phyloP scores from a whole-genome alignment of 2,797 vertebrate species.

The Ctenopoma kingsleyae region DNA sequence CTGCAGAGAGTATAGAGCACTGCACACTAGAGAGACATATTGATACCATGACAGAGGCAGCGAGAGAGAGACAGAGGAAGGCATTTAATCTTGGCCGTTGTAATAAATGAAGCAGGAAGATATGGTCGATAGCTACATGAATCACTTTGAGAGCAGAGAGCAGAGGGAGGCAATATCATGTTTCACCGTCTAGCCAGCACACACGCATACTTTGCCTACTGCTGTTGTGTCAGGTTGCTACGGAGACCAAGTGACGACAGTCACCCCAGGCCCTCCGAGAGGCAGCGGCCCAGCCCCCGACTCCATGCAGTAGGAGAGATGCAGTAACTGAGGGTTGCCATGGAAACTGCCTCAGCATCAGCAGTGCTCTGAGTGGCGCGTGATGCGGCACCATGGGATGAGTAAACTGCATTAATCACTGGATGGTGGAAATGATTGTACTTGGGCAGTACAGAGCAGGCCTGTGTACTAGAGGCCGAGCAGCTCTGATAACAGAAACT shows the following conservation, averaged over 20 bases:
- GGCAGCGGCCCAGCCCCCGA: constrained; percentile 32
- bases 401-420: constrained; percentile 62
- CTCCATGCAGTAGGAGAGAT: constrained; percentile 53
- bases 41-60: constrained; percentile 44
- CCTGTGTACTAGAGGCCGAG: background rate
- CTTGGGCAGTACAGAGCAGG: background rate
- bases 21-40: constrained; percentile 42
- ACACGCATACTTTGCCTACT: constrained; percentile 37
- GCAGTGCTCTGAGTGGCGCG: constrained; percentile 17
- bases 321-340: constrained; percentile 68
- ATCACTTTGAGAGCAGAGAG: constrained; percentile 61
- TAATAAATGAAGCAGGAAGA: constrained; percentile 66
- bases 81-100: constrained; percentile 66
- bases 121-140: constrained; percentile 70
- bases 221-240: constrained; percentile 77
- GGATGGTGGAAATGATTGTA: constrained; percentile 32
- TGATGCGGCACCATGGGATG: constrained; percentile 42
- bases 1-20: constrained; percentile 38
- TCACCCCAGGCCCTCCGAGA: constrained; percentile 31
- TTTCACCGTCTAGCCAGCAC: constrained; percentile 65
- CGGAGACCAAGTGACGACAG: constrained; percentile 72
- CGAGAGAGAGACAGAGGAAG: constrained; percentile 13
- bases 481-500: too few relatives aligned
- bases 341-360: constrained; percentile 79
- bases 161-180: constrained; percentile 60